phyloP scores from a whole-genome alignment of 2,888 invertebrate genomes.

The Drosophila prolongata region DNA sequence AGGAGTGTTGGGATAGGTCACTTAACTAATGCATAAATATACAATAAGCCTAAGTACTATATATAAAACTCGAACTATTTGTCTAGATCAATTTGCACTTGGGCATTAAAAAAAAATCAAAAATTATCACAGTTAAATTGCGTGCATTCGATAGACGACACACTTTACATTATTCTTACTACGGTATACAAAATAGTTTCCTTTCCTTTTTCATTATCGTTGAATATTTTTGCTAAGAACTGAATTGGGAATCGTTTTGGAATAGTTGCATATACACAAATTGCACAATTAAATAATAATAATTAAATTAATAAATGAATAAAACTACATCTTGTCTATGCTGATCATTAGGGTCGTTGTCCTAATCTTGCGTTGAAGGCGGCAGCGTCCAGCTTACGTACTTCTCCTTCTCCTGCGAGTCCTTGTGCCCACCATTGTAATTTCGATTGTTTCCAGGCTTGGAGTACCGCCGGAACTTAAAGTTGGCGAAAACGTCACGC shows the following conservation, averaged over 20 bases:
- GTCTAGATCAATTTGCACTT: constrained; percentile 60
- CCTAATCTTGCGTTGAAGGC: constrained; percentile 54
- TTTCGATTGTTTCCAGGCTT: constrained; percentile 70
- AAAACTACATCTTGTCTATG: constrained; percentile 34
- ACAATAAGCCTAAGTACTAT: constrained; percentile 32
- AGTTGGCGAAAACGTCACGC: constrained; percentile 82
- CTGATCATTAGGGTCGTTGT: constrained; percentile 5
- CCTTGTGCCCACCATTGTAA: constrained; percentile 53
- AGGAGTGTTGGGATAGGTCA: constrained; percentile 12
- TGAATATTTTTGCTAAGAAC: constrained; percentile 54
- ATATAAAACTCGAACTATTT: constrained; percentile 57
- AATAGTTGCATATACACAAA: constrained; percentile 67
- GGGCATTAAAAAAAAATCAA: constrained; percentile 62
- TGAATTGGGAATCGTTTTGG: constrained; percentile 67
- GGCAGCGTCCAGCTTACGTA: constrained; percentile 80
- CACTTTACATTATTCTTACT: constrained; percentile 41
- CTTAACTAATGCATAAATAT: constrained; percentile 59
- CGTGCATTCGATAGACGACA: constrained; percentile 71
- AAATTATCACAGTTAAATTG: constrained; percentile 80
- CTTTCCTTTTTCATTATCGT: constrained; percentile 28
- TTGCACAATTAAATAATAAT: constrained; percentile 60
- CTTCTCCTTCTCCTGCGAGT: constrained; percentile 75
- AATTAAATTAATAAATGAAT: constrained; percentile 49
- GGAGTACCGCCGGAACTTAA: constrained; percentile 77
- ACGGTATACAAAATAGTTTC: constrained; percentile 49